Base-by-base conservation (phyloP, 2,797 vertebrate species). In the Remorina albescens region DNA sequence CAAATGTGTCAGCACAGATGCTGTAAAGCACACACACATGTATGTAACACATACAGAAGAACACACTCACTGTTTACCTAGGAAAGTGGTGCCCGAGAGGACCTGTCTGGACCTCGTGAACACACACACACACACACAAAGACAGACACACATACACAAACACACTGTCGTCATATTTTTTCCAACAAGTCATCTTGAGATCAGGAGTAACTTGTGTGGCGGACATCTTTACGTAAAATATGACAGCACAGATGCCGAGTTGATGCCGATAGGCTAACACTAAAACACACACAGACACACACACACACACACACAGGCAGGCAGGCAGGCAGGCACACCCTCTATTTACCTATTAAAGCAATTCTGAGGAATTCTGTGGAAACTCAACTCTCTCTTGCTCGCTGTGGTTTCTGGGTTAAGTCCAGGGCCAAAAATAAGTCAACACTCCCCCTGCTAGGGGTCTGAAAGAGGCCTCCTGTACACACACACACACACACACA, bases 391-490 rank as follows among this genome's bases (percentile, higher is more conserved):
- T 77, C 76, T 65, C 68, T 76, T 15, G 51, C 71, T 81, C 84
- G 55, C 83, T 89, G 89, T 84, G 92, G 90, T 89, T 92, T 89
- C 85, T 91, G 90, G 89, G 89, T 90, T 69, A 82, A 88, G 76
- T 89, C 87, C 87, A 88, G 83, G 74, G 84, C 90, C 92, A 91
- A 89, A 93, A 92, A 92, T 88, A 90, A 91, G 89, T 90, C 90
- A 91, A 90, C 87, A 87, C 89, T 80, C 83, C 88, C 85, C 89
- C 80, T 83, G 80, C 84, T 66, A 92, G 89, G 88, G 89, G 87
- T 92, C 90, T 92, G 91, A 93, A 90, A 87, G 88, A 90, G 88
- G 87, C 88, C 88, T 91, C 88, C 84, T 87, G 80, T 85, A 86
- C 83, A 47, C 72, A 82, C 82, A 86, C 76, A 86, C 71, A 19